Evolutionary conservation across 1,140 invertebrate species (phyloP).

Genomic region (Oncopeltus fasciatus): DNA sequence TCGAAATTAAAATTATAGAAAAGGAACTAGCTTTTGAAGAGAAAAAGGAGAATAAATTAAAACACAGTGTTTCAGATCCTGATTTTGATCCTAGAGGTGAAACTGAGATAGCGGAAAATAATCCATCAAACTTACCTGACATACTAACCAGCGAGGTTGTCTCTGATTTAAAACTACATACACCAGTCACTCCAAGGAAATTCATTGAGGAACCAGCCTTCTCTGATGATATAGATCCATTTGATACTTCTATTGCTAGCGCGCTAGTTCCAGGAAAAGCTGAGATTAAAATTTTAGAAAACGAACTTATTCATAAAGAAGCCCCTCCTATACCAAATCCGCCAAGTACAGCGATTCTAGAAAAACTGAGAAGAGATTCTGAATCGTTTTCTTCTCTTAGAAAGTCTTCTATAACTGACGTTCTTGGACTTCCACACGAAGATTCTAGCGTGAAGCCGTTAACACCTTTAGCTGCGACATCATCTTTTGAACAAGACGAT

Average conservation of each 20-base stretch:
- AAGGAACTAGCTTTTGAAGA: constrained; percentile 37
- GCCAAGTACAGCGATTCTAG: not conserved
- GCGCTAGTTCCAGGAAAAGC: constrained; percentile 53
- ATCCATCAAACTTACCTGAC: constrained; percentile 16
- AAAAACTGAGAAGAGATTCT: constrained; percentile 11
- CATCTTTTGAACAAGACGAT: constrained; percentile 31
- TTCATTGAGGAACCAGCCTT: constrained; percentile 12
- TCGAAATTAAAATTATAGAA: constrained; percentile 57
- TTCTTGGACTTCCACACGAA: constrained; percentile 17
- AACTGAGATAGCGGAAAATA: not conserved
- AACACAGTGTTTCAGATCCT: constrained; percentile 38
- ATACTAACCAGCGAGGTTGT: constrained; percentile 23
- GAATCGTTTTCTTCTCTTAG: not conserved
- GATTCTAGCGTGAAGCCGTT: constrained; percentile 25
- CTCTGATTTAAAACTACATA: constrained; percentile 23
- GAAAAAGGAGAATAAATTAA: not conserved
- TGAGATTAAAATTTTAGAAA: constrained; percentile 57
- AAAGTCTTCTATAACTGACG: not conserved
- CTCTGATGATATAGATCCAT: constrained; percentile 47
- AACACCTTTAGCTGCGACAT: constrained; percentile 23
- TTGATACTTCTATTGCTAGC: constrained; percentile 59
- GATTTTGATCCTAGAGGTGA: constrained; percentile 40
- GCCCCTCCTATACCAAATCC: not conserved
- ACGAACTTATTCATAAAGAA: constrained; percentile 36
- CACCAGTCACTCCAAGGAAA: constrained; percentile 24